Evolutionary conservation across 53 echinoderm and acorn worm genomes (phyloP), one percentile per base, ranked within the genome.

Genomic region (Holothuria leucospilota): DNA sequence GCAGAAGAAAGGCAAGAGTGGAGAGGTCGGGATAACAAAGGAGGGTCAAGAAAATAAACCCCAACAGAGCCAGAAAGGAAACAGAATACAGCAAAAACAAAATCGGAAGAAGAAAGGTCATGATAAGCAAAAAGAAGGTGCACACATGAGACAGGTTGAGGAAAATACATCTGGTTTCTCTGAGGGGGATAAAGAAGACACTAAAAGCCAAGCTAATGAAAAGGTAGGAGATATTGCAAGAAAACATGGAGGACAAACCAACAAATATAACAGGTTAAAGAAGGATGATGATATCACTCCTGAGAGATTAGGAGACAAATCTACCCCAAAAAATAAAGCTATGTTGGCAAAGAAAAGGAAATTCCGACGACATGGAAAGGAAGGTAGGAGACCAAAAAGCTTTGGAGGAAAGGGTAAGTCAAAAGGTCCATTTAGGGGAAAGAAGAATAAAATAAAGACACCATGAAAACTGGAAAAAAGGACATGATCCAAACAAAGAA

Each of bases 1-100:
- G 83, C 27, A 83, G 67, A 83, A 83, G 65, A 83, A 83, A 23
- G 18, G 27, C 16, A 83, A 63, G 18, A 29, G 63, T 28, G 83
- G 39, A 83, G 83, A 61, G 13, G 64, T 15, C 2, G 66, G 21
- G 20, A 20, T 27, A 66, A 63, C 14, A 83, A 20, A 83, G 28
- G 51, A 63, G 13, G 29, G 53, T 12, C 5, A 0, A 83, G 39
- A 83, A 39, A 15, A 27, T 4, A 39, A 20, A 63, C 7, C 63
- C 10, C 63, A 83, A 20, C 63, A 42, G 29, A 64, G 29, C 6
- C n/a, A 39, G 6, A 60, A 66, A 61, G 18, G 30, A 26, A 64
- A 83, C 63, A 9, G 38, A 46, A 16, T 15, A 30, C 16, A 82
- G 59, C 29, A 39, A 30, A 59, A 63, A 29, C 14, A 63, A 20